Conservation (phyloP, 2,113 vertebrate species). For the Brienomyrus longianalis region DNA sequence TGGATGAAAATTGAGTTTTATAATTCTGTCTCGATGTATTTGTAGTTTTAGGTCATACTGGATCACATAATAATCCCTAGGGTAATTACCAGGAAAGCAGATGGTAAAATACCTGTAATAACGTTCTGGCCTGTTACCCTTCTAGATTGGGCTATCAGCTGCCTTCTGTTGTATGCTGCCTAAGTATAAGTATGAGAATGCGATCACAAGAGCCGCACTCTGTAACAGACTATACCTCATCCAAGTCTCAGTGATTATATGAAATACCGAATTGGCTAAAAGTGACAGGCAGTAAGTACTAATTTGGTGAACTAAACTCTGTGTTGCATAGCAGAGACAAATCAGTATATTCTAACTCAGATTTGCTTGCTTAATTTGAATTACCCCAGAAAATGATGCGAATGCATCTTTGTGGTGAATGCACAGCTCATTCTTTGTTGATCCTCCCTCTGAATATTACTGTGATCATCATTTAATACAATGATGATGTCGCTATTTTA, state of each 20-base stretch:
- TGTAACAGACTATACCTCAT: too few species aligned
- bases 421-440: neutral
- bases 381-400: neutral
- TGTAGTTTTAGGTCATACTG: neutral
- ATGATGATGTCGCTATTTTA: neutral
- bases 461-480: neutral
- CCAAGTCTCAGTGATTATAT: neutral
- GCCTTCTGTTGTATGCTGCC: neutral
- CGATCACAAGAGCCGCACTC: neutral
- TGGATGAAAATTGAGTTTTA: neutral
- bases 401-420: neutral
- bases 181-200: neutral
- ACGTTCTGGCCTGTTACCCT: neutral
- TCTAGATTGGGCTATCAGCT: neutral
- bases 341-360: neutral
- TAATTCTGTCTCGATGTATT: neutral
- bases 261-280: neutral
- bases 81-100: neutral
- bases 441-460: neutral
- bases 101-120: constrained; percentile 4
- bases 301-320: neutral
- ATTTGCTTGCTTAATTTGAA: neutral
- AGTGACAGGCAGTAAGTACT: neutral
- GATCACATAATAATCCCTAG: neutral
- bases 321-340: neutral